These are phyloP conservation scores for Actias luna DNA, from an alignment of 2,888 invertebrate genomes.

Conservation along the genomic window DNA sequence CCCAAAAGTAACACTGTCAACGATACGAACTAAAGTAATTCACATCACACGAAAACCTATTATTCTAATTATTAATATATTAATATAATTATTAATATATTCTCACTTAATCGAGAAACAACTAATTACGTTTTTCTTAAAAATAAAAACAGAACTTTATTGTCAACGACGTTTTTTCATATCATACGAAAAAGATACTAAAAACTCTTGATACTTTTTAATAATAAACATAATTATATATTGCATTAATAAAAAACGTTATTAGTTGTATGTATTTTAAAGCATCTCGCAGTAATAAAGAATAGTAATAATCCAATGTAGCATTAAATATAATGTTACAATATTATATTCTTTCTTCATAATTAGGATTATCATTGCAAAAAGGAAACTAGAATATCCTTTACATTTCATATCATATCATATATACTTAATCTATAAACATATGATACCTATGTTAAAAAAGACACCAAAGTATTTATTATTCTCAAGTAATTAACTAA, in stretches of 20 bases:
- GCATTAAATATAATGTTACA: background rate
- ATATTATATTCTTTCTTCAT: background rate
- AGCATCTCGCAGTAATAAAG: background rate
- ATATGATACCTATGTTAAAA: background rate
- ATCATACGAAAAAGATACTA: background rate
- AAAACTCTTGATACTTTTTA: background rate
- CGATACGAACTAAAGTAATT: slow-evolving; percentile 17
- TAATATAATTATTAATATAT: slow-evolving; percentile 24
- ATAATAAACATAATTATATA: background rate
- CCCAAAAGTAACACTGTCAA: slow-evolving; percentile 35
- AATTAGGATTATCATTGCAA: background rate
- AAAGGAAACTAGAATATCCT: background rate
- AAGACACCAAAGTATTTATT: background rate
- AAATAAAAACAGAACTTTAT: background rate
- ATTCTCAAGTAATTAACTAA: slow-evolving; percentile 14
- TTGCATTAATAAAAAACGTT: background rate
- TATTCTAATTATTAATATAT: slow-evolving; percentile 21
- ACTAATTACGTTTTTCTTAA: slow-evolving; percentile 3
- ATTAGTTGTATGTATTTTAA: background rate
- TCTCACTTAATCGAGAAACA: slow-evolving; percentile 24
- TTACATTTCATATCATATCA: slow-evolving; percentile 1
- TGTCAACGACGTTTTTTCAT: background rate
- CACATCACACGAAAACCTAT: slow-evolving; percentile 36
- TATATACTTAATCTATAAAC: background rate
- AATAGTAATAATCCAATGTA: background rate